Evolutionary conservation across 1,140 invertebrate genomes (phyloP).

Genomic region (Homarus americanus): DNA sequence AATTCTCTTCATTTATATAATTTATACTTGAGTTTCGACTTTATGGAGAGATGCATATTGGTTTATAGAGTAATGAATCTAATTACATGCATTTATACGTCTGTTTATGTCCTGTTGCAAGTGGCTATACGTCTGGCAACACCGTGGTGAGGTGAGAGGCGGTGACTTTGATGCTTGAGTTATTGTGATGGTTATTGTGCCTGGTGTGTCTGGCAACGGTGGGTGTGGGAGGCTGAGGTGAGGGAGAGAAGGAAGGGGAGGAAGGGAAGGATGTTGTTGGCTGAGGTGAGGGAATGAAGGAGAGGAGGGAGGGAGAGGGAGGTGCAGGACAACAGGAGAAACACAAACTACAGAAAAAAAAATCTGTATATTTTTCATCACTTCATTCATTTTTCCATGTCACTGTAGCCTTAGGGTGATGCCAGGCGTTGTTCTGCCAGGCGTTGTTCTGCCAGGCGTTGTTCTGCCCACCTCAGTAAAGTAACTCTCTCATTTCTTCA

Average conservation of each 20-base stretch:
- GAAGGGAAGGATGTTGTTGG: background rate
- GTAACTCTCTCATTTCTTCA: too few relatives aligned
- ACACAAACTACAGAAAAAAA: too few relatives aligned
- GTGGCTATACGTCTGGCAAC: slow-evolving; percentile 7
- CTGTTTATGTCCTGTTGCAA: background rate
- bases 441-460: too few relatives aligned
- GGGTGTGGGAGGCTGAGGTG: background rate
- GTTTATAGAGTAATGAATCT: background rate
- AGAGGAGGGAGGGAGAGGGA: background rate
- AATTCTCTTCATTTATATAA: background rate
- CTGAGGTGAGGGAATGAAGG: background rate
- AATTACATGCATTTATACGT: background rate
- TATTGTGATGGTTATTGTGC: slow-evolving; percentile 52
- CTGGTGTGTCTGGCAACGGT: slow-evolving; percentile 17
- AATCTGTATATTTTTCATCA: too few relatives aligned
- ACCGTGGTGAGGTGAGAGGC: slow-evolving; percentile 3
- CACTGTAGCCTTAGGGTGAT: too few relatives aligned
- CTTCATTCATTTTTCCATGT: too few relatives aligned
- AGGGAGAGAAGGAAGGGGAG: too few relatives aligned
- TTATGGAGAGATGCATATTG: background rate
- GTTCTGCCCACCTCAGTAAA: too few relatives aligned
- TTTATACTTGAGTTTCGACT: background rate
- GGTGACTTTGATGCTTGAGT: slow-evolving; percentile 48
- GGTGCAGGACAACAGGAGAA: too few relatives aligned
- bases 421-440: too few relatives aligned